Evolutionary conservation across 2,888 invertebrate species (phyloP), one percentile per base, ranked within the genome.

Genomic region (Drosophila glabriapex): DNA sequence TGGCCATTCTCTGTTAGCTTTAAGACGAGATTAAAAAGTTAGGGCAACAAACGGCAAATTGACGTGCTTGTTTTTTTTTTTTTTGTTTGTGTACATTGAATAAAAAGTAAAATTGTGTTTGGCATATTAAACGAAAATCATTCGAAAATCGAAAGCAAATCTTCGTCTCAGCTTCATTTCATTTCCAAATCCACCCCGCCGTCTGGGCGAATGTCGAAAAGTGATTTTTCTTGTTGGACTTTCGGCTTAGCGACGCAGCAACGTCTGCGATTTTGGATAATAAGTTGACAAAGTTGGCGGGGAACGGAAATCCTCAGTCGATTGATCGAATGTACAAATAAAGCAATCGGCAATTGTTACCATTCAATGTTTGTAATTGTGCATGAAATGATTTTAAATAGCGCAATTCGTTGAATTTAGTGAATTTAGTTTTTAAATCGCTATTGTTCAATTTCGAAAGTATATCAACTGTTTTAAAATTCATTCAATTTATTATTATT

Each of bases 201-300:
- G 41, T 58, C 58, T 28, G 53, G 60, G 61, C 41, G 59, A 61
- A 54, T 50, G 72, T 65, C 29, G 76, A 88, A 88, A 89, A 89
- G 89, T 88, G 90, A 89, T 90, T 90, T 89, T 82, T 89, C 89
- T 83, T 89, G 89, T 89, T 76, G 77, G 79, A 79, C 82, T 83
- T 79, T 75, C 68, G 80, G 82, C 83, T 88, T 88, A 89, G 79
- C 84, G 73, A 87, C 52, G 60, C 78, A 83, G 85, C 83, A 80
- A 61, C 72, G 71, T 87, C 78, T 68, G 78, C 80, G 68, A 74
- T 72, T 87, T 84, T 63, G 63, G 63, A 69, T 82, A 80, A 86
- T 81, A 80, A 81, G 62, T 77, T 65, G 53, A n/a, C 28, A 59
- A 69, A 56, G 53, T 54, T 52, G 58, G 59, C 16, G 50, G 61